Percentiles rank a stretch among this genome's conserved stretches.
Evolutionary conservation across 2,797 vertebrate species (phyloP).

Genomic region (Lemur catta): DNA sequence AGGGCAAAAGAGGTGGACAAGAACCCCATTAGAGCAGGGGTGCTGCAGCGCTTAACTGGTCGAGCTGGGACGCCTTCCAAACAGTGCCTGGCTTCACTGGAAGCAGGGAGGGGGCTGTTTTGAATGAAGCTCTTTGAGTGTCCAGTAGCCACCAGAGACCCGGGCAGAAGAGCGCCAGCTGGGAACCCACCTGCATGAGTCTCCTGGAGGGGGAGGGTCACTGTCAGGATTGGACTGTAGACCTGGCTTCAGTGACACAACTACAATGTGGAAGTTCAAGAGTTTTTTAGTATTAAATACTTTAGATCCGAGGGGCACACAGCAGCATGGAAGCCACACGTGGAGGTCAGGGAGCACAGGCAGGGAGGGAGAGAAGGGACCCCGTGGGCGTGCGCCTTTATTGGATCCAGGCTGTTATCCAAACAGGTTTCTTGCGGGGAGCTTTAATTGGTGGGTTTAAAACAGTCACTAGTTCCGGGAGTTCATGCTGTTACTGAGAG

Average conservation of each 20-base stretch:
- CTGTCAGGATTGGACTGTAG: neutral
- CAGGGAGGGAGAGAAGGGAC: neutral
- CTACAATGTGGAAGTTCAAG: neutral
- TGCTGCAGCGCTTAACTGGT: accelerated
- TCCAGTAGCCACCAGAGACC: neutral
- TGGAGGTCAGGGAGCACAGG: neutral
- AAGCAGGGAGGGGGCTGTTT: neutral
- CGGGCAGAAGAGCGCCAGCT: neutral
- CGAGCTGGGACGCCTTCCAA: neutral
- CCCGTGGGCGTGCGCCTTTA: accelerated
- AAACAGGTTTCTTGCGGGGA: neutral
- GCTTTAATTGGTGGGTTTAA: neutral
- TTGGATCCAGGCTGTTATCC: neutral
- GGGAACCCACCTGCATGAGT: neutral
- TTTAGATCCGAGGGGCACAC: neutral
- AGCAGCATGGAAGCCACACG: neutral
- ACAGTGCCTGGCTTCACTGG: neutral
- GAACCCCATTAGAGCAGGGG: neutral
- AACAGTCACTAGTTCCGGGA: neutral
- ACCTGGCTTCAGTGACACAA: neutral
- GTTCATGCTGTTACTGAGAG: neutral
- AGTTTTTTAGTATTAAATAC: neutral
- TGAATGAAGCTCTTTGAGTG: neutral
- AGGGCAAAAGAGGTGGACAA: neutral
- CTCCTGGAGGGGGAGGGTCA: neutral